Evolutionary conservation across 2,797 vertebrate species (phyloP).

Genomic region (Nannoperca australis): DNA sequence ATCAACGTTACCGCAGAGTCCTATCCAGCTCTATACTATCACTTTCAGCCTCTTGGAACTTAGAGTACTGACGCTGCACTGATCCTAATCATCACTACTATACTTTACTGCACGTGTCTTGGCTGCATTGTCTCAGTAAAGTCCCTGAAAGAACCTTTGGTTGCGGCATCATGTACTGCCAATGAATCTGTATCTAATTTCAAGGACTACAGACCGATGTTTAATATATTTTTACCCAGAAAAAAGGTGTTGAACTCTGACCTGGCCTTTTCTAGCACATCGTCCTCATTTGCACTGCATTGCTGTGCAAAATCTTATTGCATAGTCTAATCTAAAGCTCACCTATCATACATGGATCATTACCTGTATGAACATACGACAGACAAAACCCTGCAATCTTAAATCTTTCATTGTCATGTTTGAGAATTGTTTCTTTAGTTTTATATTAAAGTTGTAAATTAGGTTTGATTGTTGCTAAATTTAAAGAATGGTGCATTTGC

Average conservation of each 20-base stretch:
- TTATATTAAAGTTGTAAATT: background rate
- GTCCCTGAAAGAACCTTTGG: slow-evolving; percentile 50
- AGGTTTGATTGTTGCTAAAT: background rate
- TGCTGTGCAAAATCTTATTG: background rate
- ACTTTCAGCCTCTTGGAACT: slow-evolving; percentile 73
- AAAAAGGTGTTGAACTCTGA: background rate
- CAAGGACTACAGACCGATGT: background rate
- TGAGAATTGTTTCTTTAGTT: background rate
- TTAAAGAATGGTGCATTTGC: background rate
- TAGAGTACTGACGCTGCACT: slow-evolving; percentile 71
- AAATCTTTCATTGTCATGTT: background rate
- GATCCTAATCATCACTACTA: slow-evolving; percentile 74
- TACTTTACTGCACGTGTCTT: slow-evolving; percentile 41
- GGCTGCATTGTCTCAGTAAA: slow-evolving; percentile 42
- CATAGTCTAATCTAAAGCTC: background rate
- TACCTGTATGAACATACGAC: too few relatives aligned
- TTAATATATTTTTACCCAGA: background rate
- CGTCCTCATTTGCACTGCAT: background rate
- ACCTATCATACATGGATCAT: too few relatives aligned
- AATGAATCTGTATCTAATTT: slow-evolving; percentile 1
- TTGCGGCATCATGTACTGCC: background rate
- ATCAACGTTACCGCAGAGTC: slow-evolving; percentile 77
- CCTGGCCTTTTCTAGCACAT: background rate
- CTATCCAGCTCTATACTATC: slow-evolving; percentile 66
- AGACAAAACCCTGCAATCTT: slow-evolving; percentile 1